A percentile compares a stretch with the other conserved stretches of the same genome.
phyloP scores from a whole-genome alignment of 92 coral and sea anemone genomes.

The Porites divaricata region DNA sequence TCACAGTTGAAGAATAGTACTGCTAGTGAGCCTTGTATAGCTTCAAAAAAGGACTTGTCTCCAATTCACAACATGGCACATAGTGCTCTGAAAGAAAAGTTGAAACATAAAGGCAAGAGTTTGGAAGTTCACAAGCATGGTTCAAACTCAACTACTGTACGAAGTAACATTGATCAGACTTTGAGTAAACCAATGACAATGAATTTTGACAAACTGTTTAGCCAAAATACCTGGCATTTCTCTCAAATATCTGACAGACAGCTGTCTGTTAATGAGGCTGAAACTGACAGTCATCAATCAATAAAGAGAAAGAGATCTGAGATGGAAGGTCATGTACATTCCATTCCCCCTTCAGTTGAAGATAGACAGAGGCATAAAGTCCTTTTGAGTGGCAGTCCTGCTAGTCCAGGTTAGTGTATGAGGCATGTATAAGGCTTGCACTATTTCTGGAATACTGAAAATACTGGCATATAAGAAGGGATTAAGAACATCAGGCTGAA shows the following conservation, averaged over 20 bases:
- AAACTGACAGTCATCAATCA: slow-evolving; percentile 13
- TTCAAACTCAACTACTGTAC: neutral
- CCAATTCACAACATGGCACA: neutral
- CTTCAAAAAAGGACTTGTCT: neutral
- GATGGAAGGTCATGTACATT: neutral
- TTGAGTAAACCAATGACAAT: neutral
- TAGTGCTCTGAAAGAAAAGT: neutral
- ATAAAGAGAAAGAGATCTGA: slow-evolving; percentile 13
- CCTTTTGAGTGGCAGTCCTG: neutral
- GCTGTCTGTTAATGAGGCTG: neutral
- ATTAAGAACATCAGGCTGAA: too few species aligned
- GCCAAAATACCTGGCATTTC: slow-evolving; percentile 4
- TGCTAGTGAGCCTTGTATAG: neutral
- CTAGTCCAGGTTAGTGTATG: slow-evolving; percentile 26
- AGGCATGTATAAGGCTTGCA: too few species aligned
- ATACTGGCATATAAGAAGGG: too few species aligned
- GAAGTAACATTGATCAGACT: neutral
- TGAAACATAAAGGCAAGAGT: too few species aligned
- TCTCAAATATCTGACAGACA: neutral
- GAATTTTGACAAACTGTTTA: slow-evolving; percentile 4
- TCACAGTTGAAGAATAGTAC: neutral
- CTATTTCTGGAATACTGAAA: too few species aligned
- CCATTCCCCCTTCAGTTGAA: neutral
- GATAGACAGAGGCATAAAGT: neutral
- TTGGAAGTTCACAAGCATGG: neutral